phyloP scores from a whole-genome alignment of 1,140 invertebrate species.

The Drosophila sturtevanti region DNA sequence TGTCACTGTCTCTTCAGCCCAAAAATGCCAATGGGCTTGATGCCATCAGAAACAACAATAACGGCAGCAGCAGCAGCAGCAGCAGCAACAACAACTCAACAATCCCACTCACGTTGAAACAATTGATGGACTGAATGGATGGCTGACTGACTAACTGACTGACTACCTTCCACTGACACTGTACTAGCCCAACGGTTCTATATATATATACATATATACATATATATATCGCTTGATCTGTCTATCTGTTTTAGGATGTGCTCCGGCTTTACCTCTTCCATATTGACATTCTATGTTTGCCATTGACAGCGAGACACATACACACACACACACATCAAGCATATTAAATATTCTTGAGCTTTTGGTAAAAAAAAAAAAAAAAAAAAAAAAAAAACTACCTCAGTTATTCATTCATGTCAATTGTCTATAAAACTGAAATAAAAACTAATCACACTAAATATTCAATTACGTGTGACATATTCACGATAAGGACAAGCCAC shows the following conservation, averaged over 20 bases:
- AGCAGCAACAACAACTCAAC: constrained; percentile 27
- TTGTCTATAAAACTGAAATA: constrained; percentile 4
- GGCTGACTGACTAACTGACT: constrained; percentile 1
- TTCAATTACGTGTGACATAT: neutral
- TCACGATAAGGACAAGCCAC: neutral
- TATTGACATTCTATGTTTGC: constrained; percentile 14
- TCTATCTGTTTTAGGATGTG: constrained; percentile 18
- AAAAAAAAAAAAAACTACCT: too few relatives aligned
- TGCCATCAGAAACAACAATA: constrained; percentile 36
- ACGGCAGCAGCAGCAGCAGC: constrained; percentile 19
- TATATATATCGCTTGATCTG: constrained; percentile 11
- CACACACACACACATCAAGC: neutral
- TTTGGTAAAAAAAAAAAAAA: too few relatives aligned
- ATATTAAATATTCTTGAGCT: constrained; percentile 21
- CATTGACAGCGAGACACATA: constrained; percentile 13
- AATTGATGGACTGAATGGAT: constrained; percentile 44
- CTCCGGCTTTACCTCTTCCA: neutral
- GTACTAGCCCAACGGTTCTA: neutral
- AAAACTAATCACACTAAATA: constrained; percentile 10
- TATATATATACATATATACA: too few relatives aligned
- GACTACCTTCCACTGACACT: constrained; percentile 25
- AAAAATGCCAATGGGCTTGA: constrained; percentile 35
- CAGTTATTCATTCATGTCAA: neutral
- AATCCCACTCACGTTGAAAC: constrained; percentile 56
- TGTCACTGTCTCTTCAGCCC: constrained; percentile 11